phyloP scores from a whole-genome alignment of 2,888 invertebrate species.

The Chydorus sphaericus region DNA sequence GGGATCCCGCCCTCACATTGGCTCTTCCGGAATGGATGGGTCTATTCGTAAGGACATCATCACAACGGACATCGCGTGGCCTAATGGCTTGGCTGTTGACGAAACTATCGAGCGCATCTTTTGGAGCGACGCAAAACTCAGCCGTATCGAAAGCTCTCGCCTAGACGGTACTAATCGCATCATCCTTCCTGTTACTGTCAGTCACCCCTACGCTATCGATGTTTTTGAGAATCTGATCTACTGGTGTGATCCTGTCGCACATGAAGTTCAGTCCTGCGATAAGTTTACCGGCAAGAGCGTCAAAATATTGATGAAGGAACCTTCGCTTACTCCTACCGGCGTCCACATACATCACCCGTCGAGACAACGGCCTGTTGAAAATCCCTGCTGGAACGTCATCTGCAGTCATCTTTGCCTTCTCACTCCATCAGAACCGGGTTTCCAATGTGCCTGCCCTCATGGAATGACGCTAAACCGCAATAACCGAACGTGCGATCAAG shows the following conservation, averaged over 20 bases:
- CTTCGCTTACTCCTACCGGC: slow-evolving; percentile 38
- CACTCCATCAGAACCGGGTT: slow-evolving; percentile 35
- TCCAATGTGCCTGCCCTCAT: slow-evolving; percentile 60
- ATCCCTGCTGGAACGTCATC: slow-evolving; percentile 45
- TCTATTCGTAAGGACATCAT: slow-evolving; percentile 26
- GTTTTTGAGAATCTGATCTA: slow-evolving; percentile 76
- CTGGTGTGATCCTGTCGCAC: slow-evolving; percentile 78
- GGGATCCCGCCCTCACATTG: slow-evolving; percentile 32
- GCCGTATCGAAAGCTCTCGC: slow-evolving; percentile 20
- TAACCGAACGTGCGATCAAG: slow-evolving; percentile 38
- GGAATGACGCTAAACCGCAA: slow-evolving; percentile 44
- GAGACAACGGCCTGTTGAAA: slow-evolving; percentile 35
- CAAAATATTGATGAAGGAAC: slow-evolving; percentile 32
- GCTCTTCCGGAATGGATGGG: slow-evolving; percentile 35
- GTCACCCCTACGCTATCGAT: slow-evolving; percentile 67
- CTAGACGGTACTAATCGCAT: slow-evolving; percentile 19
- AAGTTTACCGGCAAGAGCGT: slow-evolving; percentile 57
- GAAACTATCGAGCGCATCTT: slow-evolving; percentile 32
- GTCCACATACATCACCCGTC: slow-evolving; percentile 61
- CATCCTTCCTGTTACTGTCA: slow-evolving; percentile 29
- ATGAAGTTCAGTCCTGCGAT: slow-evolving; percentile 55
- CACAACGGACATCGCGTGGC: slow-evolving; percentile 30
- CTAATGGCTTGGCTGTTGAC: slow-evolving; percentile 37
- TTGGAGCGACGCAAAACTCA: slow-evolving; percentile 35
- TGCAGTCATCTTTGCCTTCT: slow-evolving; percentile 70